Base-by-base conservation (phyloP, 2,113 vertebrate genomes). In the Oophaga pumilio region DNA sequence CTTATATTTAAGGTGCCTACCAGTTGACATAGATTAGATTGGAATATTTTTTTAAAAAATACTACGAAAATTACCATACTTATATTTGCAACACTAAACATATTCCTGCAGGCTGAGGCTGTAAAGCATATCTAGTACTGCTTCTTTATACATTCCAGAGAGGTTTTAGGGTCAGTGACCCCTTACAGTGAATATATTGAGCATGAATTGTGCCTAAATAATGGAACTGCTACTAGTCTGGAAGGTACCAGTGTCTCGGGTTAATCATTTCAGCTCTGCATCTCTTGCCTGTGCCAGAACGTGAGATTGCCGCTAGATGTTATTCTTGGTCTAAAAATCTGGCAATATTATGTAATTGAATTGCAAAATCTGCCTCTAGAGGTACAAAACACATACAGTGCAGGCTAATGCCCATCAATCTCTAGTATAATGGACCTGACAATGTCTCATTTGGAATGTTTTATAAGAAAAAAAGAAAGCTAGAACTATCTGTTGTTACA, bases 391-490 rank as follows among this genome's bases (percentile, higher is more conserved):
- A 33, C 76, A 33, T 57, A 52, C 20, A 64, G n/a, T n/a, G 15
- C 43, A 77, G 52, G 24, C 20, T n/a, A 52, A 71, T 50, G 82
- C 60, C 76, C 56, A 88, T 88, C 71, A 24, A 59, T 52, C 33
- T 74, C 50, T 20, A 28, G 14, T 11, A n/a, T 68, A 52, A 52
- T 66, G 24, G 59, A 50, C 66, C 43, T 76, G 66, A 88, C 57
- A 76, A 33, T 76, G 59, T 74, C 64, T 82, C 26, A 88, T 83
- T 76, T 76, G 66, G 52, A 74, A 87, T 74, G 62, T 82, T 60
- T 82, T 64, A 74, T 11, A 84, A 66, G 18, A 76, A 59, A 76
- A 66, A 87, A 43, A 79, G 53, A n/a, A 49, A 82, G 17, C 66
- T 82, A 28, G 74, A 50, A 82, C 60, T 82, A 77, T 82, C 52